These are phyloP conservation scores for Mormyrops boulengeri DNA, from an alignment of 2,797 vertebrate genomes.

Conservation along the genomic window DNA sequence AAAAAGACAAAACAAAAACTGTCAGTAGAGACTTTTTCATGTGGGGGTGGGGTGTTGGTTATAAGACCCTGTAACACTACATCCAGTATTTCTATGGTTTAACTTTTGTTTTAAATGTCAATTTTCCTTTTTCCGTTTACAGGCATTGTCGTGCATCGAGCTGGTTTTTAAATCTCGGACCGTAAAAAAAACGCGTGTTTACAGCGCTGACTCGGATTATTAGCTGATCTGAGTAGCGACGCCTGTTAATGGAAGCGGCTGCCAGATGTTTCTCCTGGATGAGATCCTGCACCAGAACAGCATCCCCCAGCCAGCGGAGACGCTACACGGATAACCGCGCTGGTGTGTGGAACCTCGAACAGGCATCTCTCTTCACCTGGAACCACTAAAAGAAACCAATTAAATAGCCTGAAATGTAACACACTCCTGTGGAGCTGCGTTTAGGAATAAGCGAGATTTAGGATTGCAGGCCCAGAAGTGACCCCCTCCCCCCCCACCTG, in stretches of 20 bases:
- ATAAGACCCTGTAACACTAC: background rate
- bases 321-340: background rate
- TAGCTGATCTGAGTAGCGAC: background rate
- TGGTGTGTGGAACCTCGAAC: background rate
- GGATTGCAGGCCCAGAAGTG: background rate
- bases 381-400: background rate
- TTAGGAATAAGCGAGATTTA: background rate
- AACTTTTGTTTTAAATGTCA: background rate
- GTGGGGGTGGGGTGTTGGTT: background rate
- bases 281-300: background rate
- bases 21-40: background rate
- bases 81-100: background rate
- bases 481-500: background rate
- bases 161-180: background rate
- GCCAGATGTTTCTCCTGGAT: background rate
- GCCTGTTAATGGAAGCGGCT: background rate
- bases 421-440: background rate
- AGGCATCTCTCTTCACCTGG: background rate
- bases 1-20: conserved; percentile 1
- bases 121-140: background rate
- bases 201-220: background rate
- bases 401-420: background rate
- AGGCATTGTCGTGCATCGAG: background rate
- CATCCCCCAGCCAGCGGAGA: background rate
- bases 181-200: background rate